Base-by-base conservation (phyloP, 1,140 invertebrate species). In the Hycleus phaleratus region DNA sequence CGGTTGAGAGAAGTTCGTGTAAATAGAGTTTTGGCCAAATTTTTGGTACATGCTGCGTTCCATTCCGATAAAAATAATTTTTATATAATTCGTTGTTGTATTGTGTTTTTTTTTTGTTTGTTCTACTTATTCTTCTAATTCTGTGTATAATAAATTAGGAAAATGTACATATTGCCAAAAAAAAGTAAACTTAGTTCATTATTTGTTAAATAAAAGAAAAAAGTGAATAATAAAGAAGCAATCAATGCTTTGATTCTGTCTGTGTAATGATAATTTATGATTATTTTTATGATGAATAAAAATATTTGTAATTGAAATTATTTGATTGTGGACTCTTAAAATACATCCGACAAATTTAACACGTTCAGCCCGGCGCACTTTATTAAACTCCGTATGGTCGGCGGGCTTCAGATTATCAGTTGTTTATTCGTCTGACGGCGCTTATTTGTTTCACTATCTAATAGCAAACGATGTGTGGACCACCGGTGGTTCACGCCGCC, bases 111-210 rank as follows among this genome's bases (percentile, higher is more conserved):
- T 69, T 65, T 69, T 68, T 18, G 18, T 18, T 18, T 18, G 18
- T 18, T 18, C 18, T 18, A 18, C 18, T 18, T 18, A 18, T 18
- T 18, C 18, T 18, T 18, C 18, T 18, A 18, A 18, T 64, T n/a
- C 11, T 42, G 9, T n/a, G 40, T n/a, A 67, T 59, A 66, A 67
- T 32, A 47, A 18, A 55, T 63, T 64, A 65, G 64, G 60, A 64
- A 63, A 67, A 62, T 71, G 69, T 71, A 71, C 61, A 71, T 71
- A 71, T 69, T 71, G 69, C 69, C 68, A 71, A 71, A 69, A 18
- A 18, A 63, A 65, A 62, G 40, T 42, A 42, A 59, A 56, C 49
- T 59, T 67, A 61, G 61, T 58, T 67, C 54, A 65, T 68, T 67
- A 64, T 65, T 68, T 68, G 63, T 68, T 68, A 62, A 61, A 63